Percentiles rank a stretch among this genome's conserved stretches.
Evolutionary conservation across 2,888 invertebrate species (phyloP).

Genomic region (Thecocarcelia acutangulata): DNA sequence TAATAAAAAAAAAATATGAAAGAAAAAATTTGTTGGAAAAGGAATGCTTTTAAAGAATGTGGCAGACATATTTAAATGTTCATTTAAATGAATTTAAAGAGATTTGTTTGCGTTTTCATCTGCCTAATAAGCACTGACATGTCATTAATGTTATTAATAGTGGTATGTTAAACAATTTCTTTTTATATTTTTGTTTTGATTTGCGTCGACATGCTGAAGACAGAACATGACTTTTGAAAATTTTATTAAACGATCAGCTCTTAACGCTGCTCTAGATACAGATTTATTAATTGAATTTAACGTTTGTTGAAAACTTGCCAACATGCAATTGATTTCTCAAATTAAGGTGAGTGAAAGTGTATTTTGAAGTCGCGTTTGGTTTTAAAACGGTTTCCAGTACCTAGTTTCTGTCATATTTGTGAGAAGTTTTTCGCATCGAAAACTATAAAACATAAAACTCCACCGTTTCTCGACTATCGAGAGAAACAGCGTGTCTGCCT

Average conservation of each 20-base stretch:
- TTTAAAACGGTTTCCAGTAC: too few relatives aligned
- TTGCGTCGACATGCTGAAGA: constrained; percentile 45
- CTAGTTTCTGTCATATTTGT: too few relatives aligned
- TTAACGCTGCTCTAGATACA: background rate
- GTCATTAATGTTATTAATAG: constrained; percentile 58
- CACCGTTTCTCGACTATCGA: too few relatives aligned
- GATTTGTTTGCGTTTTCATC: constrained; percentile 58
- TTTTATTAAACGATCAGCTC: constrained; percentile 1
- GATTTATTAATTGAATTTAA: background rate
- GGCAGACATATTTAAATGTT: constrained; percentile 55
- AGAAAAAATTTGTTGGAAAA: background rate
- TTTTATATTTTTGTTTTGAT: constrained; percentile 55
- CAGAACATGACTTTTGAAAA: constrained; percentile 35
- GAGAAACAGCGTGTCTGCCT: too few relatives aligned
- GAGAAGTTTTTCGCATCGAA: too few relatives aligned
- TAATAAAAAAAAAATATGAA: background rate
- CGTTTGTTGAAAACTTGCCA: too few relatives aligned
- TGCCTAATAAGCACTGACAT: constrained; percentile 59
- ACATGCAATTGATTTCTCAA: too few relatives aligned
- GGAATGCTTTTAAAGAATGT: constrained; percentile 47
- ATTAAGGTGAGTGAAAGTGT: too few relatives aligned
- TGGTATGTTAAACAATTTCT: constrained; percentile 57
- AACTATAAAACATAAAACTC: too few relatives aligned
- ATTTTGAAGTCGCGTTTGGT: too few relatives aligned
- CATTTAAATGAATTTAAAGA: constrained; percentile 55